Base-by-base conservation (phyloP, 2,113 vertebrate genomes). In the Ascaphus truei region DNA sequence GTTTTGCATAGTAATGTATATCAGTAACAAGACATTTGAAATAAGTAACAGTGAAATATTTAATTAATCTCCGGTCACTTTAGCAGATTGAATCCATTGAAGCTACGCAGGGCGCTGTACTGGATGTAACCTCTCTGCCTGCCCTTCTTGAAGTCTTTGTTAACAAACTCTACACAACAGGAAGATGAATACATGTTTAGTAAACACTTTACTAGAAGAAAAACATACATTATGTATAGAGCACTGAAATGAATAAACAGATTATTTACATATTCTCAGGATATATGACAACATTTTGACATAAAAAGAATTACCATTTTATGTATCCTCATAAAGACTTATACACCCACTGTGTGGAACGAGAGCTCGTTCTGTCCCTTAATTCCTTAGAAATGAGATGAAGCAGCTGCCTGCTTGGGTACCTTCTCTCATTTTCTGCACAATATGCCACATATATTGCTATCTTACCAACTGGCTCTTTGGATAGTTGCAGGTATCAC, bases 181-280 rank as follows among this genome's bases (percentile, higher is more conserved):
- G 53, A 59, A 26, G 52, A 59, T 58, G 55, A 68, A 68, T 68
- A 45, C 18, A 47, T 56, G 53, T 59, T 55, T 66, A 55, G 58
- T 68, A 68, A 68, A 68, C 52, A 59, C 22, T 20, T 9, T 5
- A 34, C 36, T 18, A 22, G 43, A 20, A 65, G n/a, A 13, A 18
- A 18, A 50, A 2, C 30, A 48, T 68, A 37, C 65, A 68, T 68
- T 58, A 59, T 68, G 55, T 68, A 68, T 68, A 41, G 30, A 16
- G 55, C 27, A 5, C 6, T 16, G 43, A 30, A 68, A 59, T 29
- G 10, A 43, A 31, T 37, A 27, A 22, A 20, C 26, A 33, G 5
- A 57, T 37, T 29, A 68, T 68, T 58, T 68, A 59, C 65, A 48
- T 59, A 48, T 22, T 27, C 30, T 50, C 20, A 16, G 31, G 20